Evolutionary conservation across 2,888 invertebrate genomes (phyloP).

Genomic region (Theodoxus fluviatilis): DNA sequence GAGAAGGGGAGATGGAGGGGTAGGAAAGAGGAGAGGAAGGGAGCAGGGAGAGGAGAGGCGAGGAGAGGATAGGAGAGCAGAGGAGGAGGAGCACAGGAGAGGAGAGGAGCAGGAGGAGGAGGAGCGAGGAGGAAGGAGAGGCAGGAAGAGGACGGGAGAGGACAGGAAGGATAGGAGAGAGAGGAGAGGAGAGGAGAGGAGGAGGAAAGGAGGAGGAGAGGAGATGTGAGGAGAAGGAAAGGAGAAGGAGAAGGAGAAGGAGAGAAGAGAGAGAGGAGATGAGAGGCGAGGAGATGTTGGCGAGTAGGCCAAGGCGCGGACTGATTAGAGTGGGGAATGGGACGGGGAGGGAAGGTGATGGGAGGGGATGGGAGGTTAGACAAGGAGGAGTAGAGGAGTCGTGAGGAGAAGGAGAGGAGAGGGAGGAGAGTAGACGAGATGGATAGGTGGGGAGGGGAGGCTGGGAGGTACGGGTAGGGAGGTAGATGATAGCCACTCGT

Average conservation of each 20-base stretch:
- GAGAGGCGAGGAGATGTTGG: too few species aligned
- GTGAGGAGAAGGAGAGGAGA: too few species aligned
- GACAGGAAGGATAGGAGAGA: background rate
- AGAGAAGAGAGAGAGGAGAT: too few species aligned
- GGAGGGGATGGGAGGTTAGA: too few species aligned
- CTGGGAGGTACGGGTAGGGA: too few species aligned
- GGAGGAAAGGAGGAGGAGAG: background rate
- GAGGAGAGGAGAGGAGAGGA: background rate
- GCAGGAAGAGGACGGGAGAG: background rate
- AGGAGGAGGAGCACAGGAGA: background rate
- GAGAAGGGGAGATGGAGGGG: background rate
- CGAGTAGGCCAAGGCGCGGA: too few species aligned
- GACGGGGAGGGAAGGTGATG: too few species aligned
- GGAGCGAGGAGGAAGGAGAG: background rate
- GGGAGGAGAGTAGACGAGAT: too few species aligned
- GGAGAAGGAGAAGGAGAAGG: background rate
- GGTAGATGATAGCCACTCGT: too few species aligned
- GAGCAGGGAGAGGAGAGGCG: background rate
- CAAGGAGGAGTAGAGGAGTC: too few species aligned
- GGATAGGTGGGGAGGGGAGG: too few species aligned
- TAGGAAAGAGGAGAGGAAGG: background rate
- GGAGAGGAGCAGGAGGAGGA: slow-evolving; percentile 5
- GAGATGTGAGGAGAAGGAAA: background rate
- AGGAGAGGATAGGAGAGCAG: background rate
- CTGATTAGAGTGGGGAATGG: too few species aligned